Evolutionary conservation across 2,888 invertebrate species (phyloP), one percentile per base, ranked within the genome.

Genomic region (Ryuthela nishihirai): DNA sequence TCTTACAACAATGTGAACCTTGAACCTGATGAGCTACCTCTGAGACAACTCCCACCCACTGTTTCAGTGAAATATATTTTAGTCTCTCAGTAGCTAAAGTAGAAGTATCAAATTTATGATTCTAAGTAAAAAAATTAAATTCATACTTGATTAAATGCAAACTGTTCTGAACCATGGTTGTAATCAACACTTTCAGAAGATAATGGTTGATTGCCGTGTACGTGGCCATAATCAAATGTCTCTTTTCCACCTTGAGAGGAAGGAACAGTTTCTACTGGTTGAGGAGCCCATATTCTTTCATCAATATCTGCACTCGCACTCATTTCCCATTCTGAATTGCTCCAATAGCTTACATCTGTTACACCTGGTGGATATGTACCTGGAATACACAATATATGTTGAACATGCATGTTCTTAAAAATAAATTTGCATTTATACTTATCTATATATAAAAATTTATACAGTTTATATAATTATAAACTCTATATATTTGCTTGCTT

Each of bases 101-200:
- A 9, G 3, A 34, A 34, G 34, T 2, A 5, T 4, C 34, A 9
- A 10, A 34, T 15, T 15, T 34, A 4, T 17, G 15, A 39, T 4
- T 5, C 6, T 18, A 39, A 20, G 5, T 1, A 6, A 36, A 15
- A 3, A 17, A 3, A 32, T 12, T 32, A 25, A 12, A 29, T 43
- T 52, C 58, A 34, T 49, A 66, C 67, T 63, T 66, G 66, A 52
- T 65, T 64, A 39, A 54, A 65, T 26, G 38, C 24, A 47, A 54
- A 54, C 46, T 62, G 65, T 41, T 67, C 67, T 18, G 67, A 66
- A 49, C 70, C 70, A 56, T 70, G 71, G 56, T 67, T 67, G 55
- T 71, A 71, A 50, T 71, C 69, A 66, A 68, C 69, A 21, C 67
- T 65, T 62, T 70, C 68, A 36, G 62, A 64, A 32, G 64, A 42